These are phyloP conservation scores for Tangara arthus DNA, from an alignment of 2,797 vertebrate genomes.

Conservation along the genomic window DNA sequence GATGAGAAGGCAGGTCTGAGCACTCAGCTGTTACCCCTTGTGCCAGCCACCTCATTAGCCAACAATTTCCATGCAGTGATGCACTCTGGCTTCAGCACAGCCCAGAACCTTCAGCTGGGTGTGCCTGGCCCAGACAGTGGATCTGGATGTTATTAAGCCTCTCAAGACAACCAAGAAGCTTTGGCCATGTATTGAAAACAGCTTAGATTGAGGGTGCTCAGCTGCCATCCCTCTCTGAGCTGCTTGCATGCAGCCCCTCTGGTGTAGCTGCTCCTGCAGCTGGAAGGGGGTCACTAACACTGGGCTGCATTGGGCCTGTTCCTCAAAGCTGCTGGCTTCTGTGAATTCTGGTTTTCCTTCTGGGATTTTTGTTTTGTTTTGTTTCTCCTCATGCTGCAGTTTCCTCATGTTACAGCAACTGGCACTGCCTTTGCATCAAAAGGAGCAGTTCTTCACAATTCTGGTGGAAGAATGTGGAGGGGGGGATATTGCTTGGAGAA, in stretches of 20 bases:
- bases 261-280: neutral
- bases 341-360: constrained; percentile 39
- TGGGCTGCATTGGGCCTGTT: neutral
- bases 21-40: neutral
- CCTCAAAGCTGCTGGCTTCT: constrained; percentile 34
- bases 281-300: neutral
- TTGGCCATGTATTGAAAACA: neutral
- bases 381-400: neutral
- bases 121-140: neutral
- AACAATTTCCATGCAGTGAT: neutral
- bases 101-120: neutral
- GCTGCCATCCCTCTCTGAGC: neutral
- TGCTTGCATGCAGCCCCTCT: neutral
- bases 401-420: constrained; percentile 48
- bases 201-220: neutral
- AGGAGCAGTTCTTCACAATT: neutral
- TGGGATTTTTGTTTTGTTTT: constrained; percentile 46
- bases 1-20: neutral
- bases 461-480: constrained; percentile 38
- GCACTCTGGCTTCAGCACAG: neutral
- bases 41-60: neutral
- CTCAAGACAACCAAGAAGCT: neutral
- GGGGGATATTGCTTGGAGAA: constrained; percentile 26
- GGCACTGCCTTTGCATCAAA: constrained; percentile 35
- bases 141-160: neutral